These are phyloP conservation scores for Penaeus vannamei DNA, from an alignment of 1,140 invertebrate genomes.

Conservation along the genomic window DNA sequence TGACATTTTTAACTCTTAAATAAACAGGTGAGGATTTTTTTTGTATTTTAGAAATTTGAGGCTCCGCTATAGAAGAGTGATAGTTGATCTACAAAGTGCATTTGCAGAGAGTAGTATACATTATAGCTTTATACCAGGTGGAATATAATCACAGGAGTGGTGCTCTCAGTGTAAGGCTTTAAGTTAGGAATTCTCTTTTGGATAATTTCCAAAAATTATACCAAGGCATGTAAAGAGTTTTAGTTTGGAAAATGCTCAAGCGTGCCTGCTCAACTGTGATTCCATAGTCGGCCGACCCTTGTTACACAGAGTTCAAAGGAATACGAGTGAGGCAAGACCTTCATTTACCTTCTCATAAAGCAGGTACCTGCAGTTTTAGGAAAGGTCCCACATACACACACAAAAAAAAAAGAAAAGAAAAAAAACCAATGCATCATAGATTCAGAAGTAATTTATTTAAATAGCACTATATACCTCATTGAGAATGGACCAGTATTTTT, in stretches of 20 bases:
- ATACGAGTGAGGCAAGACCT: conserved; percentile 42
- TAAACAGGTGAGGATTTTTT: too few species aligned
- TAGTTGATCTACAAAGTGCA: too few species aligned
- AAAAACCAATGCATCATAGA: not conserved
- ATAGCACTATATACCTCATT: conserved; percentile 19
- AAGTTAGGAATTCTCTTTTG: not conserved
- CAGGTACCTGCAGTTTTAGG: conserved; percentile 35
- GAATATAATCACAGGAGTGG: too few species aligned
- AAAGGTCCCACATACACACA: conserved; percentile 4
- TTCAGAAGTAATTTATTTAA: conserved; percentile 13
- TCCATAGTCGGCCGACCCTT: conserved; percentile 53
- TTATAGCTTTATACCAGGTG: too few species aligned
- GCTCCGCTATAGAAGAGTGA: too few species aligned
- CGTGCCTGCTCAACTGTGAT: conserved; percentile 59
- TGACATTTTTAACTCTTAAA: not conserved
- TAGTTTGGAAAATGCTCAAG: conserved; percentile 44
- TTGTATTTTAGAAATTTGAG: conserved; percentile 2
- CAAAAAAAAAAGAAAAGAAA: not conserved
- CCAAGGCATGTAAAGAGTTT: conserved; percentile 1
- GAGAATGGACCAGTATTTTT: conserved; percentile 57
- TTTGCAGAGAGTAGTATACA: too few species aligned
- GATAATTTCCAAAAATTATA: conserved; percentile 36
- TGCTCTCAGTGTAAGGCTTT: conserved; percentile 20
- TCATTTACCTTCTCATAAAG: not conserved
- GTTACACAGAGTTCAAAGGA: conserved; percentile 56